phyloP scores from a whole-genome alignment of 37 sponge, comb jelly and placozoan genomes.

The Chondrilla cf. caribensis region DNA sequence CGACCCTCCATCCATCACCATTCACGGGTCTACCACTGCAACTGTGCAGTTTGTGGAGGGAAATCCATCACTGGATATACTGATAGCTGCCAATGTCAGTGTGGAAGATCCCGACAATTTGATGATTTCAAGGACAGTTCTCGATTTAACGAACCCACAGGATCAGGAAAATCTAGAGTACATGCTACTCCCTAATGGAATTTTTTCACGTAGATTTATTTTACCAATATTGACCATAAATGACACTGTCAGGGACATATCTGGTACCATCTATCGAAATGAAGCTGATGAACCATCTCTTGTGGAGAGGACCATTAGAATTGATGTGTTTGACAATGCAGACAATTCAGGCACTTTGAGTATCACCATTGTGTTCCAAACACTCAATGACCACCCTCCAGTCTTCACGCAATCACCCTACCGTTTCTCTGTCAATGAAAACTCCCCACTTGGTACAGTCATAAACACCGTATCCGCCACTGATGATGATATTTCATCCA shows the following conservation, averaged over 20 bases:
- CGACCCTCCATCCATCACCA: slow-evolving; percentile 39
- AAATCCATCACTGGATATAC: background rate
- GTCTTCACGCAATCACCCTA: slow-evolving; percentile 35
- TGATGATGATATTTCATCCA: slow-evolving; percentile 43
- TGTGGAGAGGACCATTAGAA: slow-evolving; percentile 21
- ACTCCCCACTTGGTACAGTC: slow-evolving; percentile 1
- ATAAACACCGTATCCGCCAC: slow-evolving; percentile 31
- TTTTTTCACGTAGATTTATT: background rate
- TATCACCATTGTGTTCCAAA: background rate
- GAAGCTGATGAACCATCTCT: slow-evolving; percentile 41
- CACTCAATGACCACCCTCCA: slow-evolving; percentile 66
- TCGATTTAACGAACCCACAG: slow-evolving; percentile 11
- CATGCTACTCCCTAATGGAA: background rate
- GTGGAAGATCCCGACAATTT: slow-evolving; percentile 58
- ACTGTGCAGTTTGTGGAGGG: slow-evolving; percentile 42
- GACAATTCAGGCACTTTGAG: slow-evolving; percentile 2
- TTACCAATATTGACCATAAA: too few relatives aligned
- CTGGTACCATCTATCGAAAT: slow-evolving; percentile 38
- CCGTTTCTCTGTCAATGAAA: slow-evolving; percentile 35
- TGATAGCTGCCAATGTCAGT: slow-evolving; percentile 39
- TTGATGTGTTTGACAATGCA: slow-evolving; percentile 47
- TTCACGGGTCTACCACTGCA: background rate
- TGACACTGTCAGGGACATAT: background rate
- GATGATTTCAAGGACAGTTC: background rate
- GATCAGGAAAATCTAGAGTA: background rate